Percentiles rank a stretch among this genome's conserved stretches.
phyloP scores from a whole-genome alignment of 1,140 invertebrate genomes.

The Drosophila malerkotliana region DNA sequence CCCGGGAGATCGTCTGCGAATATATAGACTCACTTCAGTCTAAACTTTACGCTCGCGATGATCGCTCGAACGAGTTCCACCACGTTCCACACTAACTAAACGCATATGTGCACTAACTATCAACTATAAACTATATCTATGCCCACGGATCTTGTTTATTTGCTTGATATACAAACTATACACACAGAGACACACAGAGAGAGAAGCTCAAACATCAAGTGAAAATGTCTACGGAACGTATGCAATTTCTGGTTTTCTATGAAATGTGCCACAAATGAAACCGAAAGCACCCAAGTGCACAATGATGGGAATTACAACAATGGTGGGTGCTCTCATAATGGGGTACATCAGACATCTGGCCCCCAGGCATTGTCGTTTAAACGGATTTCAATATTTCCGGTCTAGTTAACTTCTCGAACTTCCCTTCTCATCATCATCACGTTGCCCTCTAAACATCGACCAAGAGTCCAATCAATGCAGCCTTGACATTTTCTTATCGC shows the following conservation, averaged over 20 bases:
- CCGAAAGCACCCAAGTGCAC: slow-evolving; percentile 29
- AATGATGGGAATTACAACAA: slow-evolving; percentile 42
- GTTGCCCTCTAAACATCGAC: background rate
- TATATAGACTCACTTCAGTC: slow-evolving; percentile 47
- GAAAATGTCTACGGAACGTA: slow-evolving; percentile 35
- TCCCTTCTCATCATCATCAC: background rate
- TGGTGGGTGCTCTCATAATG: slow-evolving; percentile 48
- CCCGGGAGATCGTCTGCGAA: slow-evolving; percentile 27
- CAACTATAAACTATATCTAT: slow-evolving; percentile 16
- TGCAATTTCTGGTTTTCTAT: slow-evolving; percentile 20
- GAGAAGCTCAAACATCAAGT: slow-evolving; percentile 21
- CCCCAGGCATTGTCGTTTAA: background rate
- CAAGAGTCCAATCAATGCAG: background rate
- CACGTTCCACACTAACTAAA: slow-evolving; percentile 17
- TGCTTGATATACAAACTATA: slow-evolving; percentile 3
- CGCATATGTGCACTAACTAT: slow-evolving; percentile 20
- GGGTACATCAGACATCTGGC: slow-evolving; percentile 16
- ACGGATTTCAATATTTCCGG: slow-evolving; percentile 41
- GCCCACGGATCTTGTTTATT: slow-evolving; percentile 15
- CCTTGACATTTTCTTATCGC: background rate
- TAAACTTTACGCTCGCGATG: slow-evolving; percentile 41
- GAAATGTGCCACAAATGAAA: slow-evolving; percentile 41
- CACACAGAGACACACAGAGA: background rate
- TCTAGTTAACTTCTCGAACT: slow-evolving; percentile 30
- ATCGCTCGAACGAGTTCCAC: slow-evolving; percentile 24